Evolutionary conservation across 1,140 invertebrate genomes (phyloP), one percentile per base, ranked within the genome.

Genomic region (Globodera ellingtonae): DNA sequence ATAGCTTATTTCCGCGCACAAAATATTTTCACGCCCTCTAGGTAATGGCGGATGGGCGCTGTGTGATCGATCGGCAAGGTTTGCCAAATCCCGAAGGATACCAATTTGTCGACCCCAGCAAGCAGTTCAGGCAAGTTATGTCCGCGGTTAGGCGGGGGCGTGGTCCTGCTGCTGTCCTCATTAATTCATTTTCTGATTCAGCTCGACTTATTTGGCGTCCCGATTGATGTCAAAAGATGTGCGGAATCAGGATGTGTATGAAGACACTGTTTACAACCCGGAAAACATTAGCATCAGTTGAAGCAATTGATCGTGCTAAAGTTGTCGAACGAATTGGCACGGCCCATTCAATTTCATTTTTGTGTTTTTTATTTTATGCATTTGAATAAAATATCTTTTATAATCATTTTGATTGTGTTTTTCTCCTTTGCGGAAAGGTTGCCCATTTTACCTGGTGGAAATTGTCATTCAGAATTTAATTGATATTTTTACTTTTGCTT

Each of bases 241-340:
- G 35, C 3, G 50, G 7, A 85, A 72, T 62, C 82, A 88, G 74
- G 88, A 88, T 62, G 84, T 88, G 65, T 88, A 84, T 77, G 83
- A 86, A 50, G 79, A 87, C 56, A 89, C 80, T 65, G 87, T 88
- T 35, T 88, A 89, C 75, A 88, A 82, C 75, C 87, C 87, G 13
- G 65, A 80, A 24, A 88, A 88, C 69, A 85, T 86, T 72, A 81
- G 79, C 15, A 81, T 86, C 71, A 56, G 56, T 44, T 77, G 59
- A 76, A 62, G 50, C 35, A 35, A 35, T 35, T 35, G 35, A 35
- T 35, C 35, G 35, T 35, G 35, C 2, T 35, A 35, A 24, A 24
- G 24, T 24, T 24, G 24, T 24, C 24, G 35, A 35, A 3, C 35
- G 35, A 35, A 2, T 35, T 35, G 35, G 35, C 35, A 35, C 35